Conservation (phyloP, 2,797 vertebrate species). For the Dallia pectoralis region DNA sequence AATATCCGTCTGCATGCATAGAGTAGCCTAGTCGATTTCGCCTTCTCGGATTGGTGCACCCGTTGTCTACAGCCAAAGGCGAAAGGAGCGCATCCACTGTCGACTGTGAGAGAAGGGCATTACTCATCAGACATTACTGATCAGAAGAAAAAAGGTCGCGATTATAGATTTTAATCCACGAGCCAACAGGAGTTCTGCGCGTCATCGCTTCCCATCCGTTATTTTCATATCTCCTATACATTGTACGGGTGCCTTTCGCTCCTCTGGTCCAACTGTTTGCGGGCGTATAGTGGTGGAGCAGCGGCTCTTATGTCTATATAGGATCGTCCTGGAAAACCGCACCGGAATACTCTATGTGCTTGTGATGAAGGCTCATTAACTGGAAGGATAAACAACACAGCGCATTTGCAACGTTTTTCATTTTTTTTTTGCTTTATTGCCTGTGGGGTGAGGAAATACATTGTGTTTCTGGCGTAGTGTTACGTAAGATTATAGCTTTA, state of each 20-base stretch:
- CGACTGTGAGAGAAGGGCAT: constrained; percentile 20
- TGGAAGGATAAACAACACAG: constrained; percentile 18
- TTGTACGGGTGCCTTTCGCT: constrained; percentile 1
- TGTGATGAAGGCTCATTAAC: constrained; percentile 36
- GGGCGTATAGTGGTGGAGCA: constrained; percentile 24
- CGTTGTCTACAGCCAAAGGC: constrained; percentile 47
- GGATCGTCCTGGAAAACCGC: constrained; percentile 41
- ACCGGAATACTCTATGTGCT: constrained; percentile 46
- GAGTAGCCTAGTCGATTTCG: constrained; percentile 20
- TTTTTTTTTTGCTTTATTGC: constrained; percentile 28
- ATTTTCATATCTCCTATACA: constrained; percentile 25
- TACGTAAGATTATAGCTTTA: constrained; percentile 73
- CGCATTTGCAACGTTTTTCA: constrained; percentile 20
- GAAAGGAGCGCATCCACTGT: constrained; percentile 54
- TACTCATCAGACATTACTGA: constrained; percentile 14
- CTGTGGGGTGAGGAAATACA: constrained; percentile 37
- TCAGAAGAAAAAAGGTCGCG: constrained; percentile 10
- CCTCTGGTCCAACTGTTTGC: constrained; percentile 6
- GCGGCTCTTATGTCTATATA: constrained; percentile 32
- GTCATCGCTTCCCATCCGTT: constrained; percentile 19
- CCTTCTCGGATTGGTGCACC: constrained; percentile 35
- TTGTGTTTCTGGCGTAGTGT: constrained; percentile 51
- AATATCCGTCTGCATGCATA: constrained; percentile 11
- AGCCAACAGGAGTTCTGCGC: constrained; percentile 31
- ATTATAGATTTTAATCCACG: constrained; percentile 21